phyloP scores from a whole-genome alignment of 2,888 invertebrate species.

The Cremastinae sp. region DNA sequence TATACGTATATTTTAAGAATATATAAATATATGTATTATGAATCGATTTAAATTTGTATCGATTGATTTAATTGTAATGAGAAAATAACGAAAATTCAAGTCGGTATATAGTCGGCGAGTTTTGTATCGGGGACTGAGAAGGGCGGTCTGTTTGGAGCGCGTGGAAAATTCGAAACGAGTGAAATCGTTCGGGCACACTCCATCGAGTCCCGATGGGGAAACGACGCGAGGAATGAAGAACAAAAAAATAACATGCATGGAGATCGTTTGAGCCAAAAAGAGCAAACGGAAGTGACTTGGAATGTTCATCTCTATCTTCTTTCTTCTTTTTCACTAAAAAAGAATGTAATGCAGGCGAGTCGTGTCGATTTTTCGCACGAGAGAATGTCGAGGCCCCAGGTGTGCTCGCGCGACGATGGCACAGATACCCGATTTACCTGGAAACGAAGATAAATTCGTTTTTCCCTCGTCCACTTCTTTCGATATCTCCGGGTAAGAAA shows the following conservation, averaged over 20 bases:
- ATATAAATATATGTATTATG: too few species aligned
- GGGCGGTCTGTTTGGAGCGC: not conserved
- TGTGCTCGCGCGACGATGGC: constrained; percentile 61
- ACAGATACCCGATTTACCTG: constrained; percentile 71
- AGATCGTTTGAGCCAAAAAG: constrained; percentile 1
- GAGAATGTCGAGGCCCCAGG: constrained; percentile 65
- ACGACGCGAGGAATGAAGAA: constrained; percentile 22
- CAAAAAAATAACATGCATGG: constrained; percentile 17
- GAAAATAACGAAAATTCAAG: not conserved
- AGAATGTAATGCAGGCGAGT: not conserved
- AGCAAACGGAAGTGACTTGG: constrained; percentile 22
- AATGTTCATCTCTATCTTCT: constrained; percentile 1
- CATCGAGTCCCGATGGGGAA: constrained; percentile 23
- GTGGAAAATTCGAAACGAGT: constrained; percentile 6
- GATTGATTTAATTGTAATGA: too few species aligned
- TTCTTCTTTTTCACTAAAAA: not conserved
- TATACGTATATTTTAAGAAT: too few species aligned
- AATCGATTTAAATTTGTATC: too few species aligned
- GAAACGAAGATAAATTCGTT: constrained; percentile 72
- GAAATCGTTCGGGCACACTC: constrained; percentile 19
- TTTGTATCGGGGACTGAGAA: too few species aligned
- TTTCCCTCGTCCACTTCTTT: constrained; percentile 53
- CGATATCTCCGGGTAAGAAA: constrained; percentile 17
- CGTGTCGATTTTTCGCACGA: constrained; percentile 67
- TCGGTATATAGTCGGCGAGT: too few species aligned